Percentiles rank a stretch among this genome's conserved stretches.
Conservation (phyloP, 2,113 vertebrate genomes). For the Pelecanoides urinatrix region DNA sequence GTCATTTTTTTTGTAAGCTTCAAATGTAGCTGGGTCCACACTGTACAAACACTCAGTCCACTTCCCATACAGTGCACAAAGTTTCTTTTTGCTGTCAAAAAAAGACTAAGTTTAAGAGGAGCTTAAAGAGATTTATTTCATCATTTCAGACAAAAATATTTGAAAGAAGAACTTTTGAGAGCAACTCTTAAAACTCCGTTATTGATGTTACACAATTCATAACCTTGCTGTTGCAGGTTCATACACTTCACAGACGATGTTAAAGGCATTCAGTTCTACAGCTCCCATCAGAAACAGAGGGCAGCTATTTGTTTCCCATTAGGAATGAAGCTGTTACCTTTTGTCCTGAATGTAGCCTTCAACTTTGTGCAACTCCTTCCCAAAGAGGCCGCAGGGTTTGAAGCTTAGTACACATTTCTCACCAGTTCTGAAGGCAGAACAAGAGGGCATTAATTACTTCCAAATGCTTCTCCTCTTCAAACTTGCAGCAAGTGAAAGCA, state of each 20-base stretch:
- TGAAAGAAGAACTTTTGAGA: background rate
- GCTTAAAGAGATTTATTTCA: background rate
- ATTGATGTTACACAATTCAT: background rate
- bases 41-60: constrained; percentile 97
- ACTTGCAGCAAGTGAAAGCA: background rate
- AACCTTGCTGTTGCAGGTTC: background rate
- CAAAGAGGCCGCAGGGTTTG: constrained; percentile 95
- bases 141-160: background rate
- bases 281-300: background rate
- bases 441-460: background rate
- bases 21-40: constrained; percentile 83
- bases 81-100: constrained; percentile 89
- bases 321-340: constrained; percentile 77
- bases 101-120: background rate
- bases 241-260: background rate
- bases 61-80: constrained; percentile 93
- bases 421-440: constrained; percentile 83
- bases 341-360: constrained; percentile 98
- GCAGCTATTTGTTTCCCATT: background rate
- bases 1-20: constrained; percentile 90
- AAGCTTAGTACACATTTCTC: constrained; percentile 93
- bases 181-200: background rate
- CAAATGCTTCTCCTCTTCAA: background rate
- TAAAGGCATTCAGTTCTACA: background rate
- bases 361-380: constrained; percentile 97